These are phyloP conservation scores for Arctia plantaginis DNA, from an alignment of 2,888 invertebrate species.

Conservation along the genomic window DNA sequence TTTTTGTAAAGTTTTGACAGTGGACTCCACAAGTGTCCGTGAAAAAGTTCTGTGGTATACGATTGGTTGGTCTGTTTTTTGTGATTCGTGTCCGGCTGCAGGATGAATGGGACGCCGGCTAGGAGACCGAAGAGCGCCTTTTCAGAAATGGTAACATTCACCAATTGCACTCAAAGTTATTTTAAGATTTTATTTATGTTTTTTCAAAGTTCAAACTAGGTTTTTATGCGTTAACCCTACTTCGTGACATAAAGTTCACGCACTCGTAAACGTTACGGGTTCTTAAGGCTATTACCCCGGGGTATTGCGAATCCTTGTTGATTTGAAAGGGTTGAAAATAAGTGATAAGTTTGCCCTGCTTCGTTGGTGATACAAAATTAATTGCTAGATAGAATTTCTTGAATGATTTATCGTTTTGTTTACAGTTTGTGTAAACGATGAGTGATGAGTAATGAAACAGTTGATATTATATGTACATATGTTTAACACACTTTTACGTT, in stretches of 20 bases:
- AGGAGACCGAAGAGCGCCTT: constrained; percentile 83
- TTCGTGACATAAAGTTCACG: constrained; percentile 21
- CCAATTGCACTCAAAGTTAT: neutral
- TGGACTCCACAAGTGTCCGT: constrained; percentile 80
- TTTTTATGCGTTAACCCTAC: constrained; percentile 25
- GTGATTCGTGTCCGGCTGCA: constrained; percentile 66
- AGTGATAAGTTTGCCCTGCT: constrained; percentile 28
- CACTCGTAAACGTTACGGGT: constrained; percentile 13
- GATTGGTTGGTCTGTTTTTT: constrained; percentile 72
- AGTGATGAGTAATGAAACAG: constrained; percentile 38
- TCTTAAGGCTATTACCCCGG: constrained; percentile 29
- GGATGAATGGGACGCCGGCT: constrained; percentile 83
- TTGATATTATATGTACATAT: constrained; percentile 14
- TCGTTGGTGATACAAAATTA: constrained; percentile 36
- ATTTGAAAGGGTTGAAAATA: constrained; percentile 41
- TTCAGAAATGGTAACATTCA: constrained; percentile 77
- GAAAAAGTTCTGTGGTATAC: constrained; percentile 77
- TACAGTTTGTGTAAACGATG: constrained; percentile 32
- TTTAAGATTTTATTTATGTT: neutral
- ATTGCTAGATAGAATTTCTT: constrained; percentile 50
- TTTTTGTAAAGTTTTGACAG: constrained; percentile 69
- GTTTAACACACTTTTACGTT: constrained; percentile 4
- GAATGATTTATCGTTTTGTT: constrained; percentile 60
- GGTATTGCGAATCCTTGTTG: constrained; percentile 19
- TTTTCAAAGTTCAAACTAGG: constrained; percentile 18